A percentile compares a stretch with the other conserved stretches of the same genome.
phyloP scores from a whole-genome alignment of 2,797 vertebrate species.

The Platalea minor region DNA sequence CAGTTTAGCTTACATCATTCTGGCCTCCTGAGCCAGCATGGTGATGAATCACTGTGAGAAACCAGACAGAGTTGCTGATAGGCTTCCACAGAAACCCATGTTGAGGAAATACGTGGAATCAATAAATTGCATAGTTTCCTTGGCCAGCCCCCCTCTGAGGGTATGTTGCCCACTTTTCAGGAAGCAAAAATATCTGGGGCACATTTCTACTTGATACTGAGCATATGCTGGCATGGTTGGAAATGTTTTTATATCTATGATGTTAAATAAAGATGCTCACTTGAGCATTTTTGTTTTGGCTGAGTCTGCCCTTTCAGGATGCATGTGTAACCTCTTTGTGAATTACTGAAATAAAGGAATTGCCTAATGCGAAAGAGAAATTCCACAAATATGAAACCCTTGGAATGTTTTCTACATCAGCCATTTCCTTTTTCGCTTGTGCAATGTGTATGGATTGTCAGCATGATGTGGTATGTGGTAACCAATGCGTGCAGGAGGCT shows the following conservation, averaged over 20 bases:
- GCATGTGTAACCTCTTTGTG: constrained; percentile 22
- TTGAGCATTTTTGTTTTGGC: constrained; percentile 46
- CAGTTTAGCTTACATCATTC: background rate
- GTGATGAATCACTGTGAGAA: constrained; percentile 11
- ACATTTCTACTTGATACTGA: background rate
- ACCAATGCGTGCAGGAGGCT: background rate
- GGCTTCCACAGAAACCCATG: background rate
- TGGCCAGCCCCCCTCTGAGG: background rate
- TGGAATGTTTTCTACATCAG: constrained; percentile 58
- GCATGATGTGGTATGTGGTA: constrained; percentile 19
- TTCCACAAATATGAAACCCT: constrained; percentile 44
- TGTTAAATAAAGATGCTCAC: constrained; percentile 10
- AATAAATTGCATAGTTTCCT: background rate
- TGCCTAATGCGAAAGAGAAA: constrained; percentile 40
- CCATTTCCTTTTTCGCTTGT: constrained; percentile 5
- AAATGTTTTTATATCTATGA: constrained; percentile 1
- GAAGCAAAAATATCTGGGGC: background rate
- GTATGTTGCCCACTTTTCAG: background rate
- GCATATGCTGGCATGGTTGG: background rate
- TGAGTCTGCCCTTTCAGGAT: constrained; percentile 46
- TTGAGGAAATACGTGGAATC: background rate
- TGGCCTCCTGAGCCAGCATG: background rate
- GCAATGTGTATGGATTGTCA: constrained; percentile 10
- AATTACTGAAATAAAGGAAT: constrained; percentile 52
- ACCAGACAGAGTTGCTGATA: background rate